phyloP scores from a whole-genome alignment of 53 echinoderm and acorn worm species.

The Henricia sp. region DNA sequence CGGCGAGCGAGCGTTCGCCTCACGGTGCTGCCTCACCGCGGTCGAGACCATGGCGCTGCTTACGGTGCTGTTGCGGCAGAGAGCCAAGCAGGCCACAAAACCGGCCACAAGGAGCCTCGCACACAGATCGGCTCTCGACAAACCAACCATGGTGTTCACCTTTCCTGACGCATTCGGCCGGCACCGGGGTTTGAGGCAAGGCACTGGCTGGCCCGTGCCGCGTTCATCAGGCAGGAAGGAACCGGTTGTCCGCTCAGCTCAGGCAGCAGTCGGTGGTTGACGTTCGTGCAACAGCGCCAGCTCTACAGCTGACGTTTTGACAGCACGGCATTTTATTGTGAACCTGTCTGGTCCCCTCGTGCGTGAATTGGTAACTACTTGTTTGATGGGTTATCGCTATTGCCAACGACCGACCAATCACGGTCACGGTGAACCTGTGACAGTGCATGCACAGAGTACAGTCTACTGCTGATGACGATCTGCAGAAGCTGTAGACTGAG shows the following conservation, averaged over 20 bases:
- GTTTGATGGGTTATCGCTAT: constrained; percentile 19
- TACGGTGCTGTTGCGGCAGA: constrained; percentile 25
- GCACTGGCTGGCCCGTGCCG: constrained; percentile 10
- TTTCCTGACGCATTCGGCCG: constrained; percentile 40
- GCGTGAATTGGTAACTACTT: constrained; percentile 33
- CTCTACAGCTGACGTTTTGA: constrained; percentile 13
- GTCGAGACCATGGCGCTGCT: constrained; percentile 39
- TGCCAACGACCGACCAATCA: constrained; percentile 46
- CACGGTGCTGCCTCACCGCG: constrained; percentile 10
- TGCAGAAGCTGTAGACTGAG: too few species aligned
- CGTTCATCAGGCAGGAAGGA: constrained; percentile 33
- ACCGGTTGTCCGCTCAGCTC: too few species aligned
- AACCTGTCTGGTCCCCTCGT: constrained; percentile 43
- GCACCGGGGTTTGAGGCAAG: constrained; percentile 19
- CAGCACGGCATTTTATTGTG: constrained; percentile 37
- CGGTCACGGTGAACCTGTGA: constrained; percentile 3
- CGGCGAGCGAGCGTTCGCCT: constrained; percentile 9
- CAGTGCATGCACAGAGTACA: neutral
- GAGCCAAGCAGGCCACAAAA: constrained; percentile 9
- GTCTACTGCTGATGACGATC: neutral
- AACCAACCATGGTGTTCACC: constrained; percentile 65
- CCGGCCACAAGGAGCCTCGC: constrained; percentile 14
- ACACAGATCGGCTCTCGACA: constrained; percentile 23
- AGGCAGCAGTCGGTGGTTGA: constrained; percentile 15
- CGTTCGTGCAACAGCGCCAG: constrained; percentile 21